These are phyloP conservation scores for Coremacera marginata DNA, from an alignment of 2,888 invertebrate species.

Conservation along the genomic window DNA sequence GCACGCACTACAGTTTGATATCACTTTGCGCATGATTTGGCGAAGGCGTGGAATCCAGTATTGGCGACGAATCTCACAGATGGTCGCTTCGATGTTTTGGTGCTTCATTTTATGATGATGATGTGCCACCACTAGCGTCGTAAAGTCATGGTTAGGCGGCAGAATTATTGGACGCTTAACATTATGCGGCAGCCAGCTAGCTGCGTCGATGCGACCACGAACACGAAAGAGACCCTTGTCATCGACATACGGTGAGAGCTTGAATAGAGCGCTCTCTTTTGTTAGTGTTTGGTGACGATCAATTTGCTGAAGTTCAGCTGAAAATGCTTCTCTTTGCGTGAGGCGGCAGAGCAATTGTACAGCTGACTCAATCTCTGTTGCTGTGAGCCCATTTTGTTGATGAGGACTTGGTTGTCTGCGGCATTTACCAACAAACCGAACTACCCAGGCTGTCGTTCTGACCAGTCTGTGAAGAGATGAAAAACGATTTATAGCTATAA, in stretches of 20 bases:
- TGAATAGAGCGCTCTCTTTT: too few species aligned
- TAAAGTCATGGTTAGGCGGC: conserved; percentile 13
- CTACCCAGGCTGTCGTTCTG: neutral
- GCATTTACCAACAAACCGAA: too few species aligned
- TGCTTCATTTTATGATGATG: conserved; percentile 11
- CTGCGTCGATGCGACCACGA: neutral
- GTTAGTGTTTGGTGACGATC: neutral
- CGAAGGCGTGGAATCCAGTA: conserved; percentile 10
- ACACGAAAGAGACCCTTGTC: too few species aligned
- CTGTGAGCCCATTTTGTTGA: too few species aligned
- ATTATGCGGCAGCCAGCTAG: conserved; percentile 33
- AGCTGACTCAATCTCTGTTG: too few species aligned
- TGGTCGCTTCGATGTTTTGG: conserved; percentile 7
- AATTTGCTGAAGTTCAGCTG: neutral
- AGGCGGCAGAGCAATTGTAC: neutral
- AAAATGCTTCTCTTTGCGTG: neutral
- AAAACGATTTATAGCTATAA: conserved; percentile 12
- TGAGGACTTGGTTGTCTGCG: too few species aligned
- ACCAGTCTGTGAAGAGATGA: conserved; percentile 15
- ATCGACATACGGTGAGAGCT: too few species aligned
- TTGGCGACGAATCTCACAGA: conserved; percentile 5
- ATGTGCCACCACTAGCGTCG: neutral
- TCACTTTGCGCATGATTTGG: neutral
- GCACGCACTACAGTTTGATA: too few species aligned
- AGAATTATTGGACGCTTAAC: conserved; percentile 32